Conservation (phyloP, 2,888 invertebrate species). For the Pseudolycoriella hygida region DNA sequence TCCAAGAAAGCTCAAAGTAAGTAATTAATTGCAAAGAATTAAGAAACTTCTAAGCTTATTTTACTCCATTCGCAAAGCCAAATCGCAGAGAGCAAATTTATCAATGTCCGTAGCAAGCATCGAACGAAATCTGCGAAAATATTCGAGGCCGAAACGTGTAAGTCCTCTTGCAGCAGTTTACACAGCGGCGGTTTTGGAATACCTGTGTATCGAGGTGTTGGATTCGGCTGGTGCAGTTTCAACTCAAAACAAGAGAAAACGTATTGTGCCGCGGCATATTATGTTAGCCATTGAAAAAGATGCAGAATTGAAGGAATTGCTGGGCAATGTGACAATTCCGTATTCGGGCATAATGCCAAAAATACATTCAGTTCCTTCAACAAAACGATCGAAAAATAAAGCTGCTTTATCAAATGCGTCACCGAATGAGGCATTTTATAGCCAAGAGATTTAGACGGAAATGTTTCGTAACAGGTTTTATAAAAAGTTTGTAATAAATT, state of each 20-base stretch:
- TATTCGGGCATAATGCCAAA: background rate
- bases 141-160: conserved; percentile 42
- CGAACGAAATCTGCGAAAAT: conserved; percentile 39
- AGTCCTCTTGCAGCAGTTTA: conserved; percentile 37
- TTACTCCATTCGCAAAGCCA: too few species aligned
- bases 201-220: conserved; percentile 45
- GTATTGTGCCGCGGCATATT: background rate
- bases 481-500: too few species aligned
- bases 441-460: too few species aligned
- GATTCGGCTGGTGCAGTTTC: conserved; percentile 49
- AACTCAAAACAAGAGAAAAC: conserved; percentile 24
- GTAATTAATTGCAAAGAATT: too few species aligned
- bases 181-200: conserved; percentile 40
- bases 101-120: conserved; percentile 42
- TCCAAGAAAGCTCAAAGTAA: too few species aligned
- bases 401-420: too few species aligned
- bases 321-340: too few species aligned
- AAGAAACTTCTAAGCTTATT: too few species aligned
- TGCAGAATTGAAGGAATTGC: background rate
- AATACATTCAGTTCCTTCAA: background rate
- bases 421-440: too few species aligned
- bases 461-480: too few species aligned
- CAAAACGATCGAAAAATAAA: too few species aligned
- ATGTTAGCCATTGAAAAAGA: background rate
- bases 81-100: conserved; percentile 40